Evolutionary conservation across 2,797 vertebrate genomes (phyloP).

Genomic region (Smutsia gigantea): DNA sequence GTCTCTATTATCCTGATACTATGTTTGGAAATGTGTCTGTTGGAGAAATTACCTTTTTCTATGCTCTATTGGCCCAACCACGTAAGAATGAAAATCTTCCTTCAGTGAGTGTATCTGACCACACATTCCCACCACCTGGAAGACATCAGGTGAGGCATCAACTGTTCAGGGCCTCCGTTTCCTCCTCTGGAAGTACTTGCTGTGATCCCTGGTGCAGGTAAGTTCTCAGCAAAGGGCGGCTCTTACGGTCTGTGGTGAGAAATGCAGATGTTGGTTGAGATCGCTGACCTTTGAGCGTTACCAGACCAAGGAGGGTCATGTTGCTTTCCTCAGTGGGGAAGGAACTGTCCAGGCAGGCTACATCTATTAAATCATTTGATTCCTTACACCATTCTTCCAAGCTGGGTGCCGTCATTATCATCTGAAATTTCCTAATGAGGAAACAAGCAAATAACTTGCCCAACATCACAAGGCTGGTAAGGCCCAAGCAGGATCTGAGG

Average conservation of each 20-base stretch:
- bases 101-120: neutral
- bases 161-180: neutral
- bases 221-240: neutral
- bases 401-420: neutral
- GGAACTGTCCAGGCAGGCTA: neutral
- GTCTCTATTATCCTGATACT: neutral
- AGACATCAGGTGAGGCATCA: neutral
- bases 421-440: conserved; percentile 36
- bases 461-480: neutral
- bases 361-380: neutral
- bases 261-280: neutral
- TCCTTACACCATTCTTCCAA: neutral
- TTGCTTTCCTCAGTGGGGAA: neutral
- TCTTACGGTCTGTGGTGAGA: neutral
- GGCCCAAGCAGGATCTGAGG: neutral
- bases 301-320: neutral
- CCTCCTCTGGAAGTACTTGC: neutral
- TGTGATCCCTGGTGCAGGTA: neutral
- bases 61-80: neutral
- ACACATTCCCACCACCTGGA: neutral
- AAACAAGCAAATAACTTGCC: neutral
- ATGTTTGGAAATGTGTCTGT: neutral
- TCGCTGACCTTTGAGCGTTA: neutral
- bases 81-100: neutral
- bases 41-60: neutral